Base-by-base conservation (phyloP, 2,888 invertebrate species). In the Pristionchus exspectatus region DNA sequence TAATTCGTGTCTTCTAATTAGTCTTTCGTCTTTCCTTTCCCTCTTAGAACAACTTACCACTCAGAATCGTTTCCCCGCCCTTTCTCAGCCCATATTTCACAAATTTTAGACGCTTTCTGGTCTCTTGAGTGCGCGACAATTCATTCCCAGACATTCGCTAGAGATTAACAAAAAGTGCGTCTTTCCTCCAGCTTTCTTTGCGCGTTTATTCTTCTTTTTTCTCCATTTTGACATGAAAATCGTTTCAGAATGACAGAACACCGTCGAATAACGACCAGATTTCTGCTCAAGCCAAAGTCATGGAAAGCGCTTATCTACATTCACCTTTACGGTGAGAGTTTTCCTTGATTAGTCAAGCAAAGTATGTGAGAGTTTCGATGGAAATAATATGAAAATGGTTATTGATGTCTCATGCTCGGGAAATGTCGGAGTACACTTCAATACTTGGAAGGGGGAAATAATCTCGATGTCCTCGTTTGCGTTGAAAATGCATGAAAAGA, bases 41-140 rank as follows among this genome's bases (percentile, higher is more conserved):
- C 27, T 33, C 54, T 81, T 44, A 81, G 81, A 81, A 50, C 81
- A 50, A 44, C 74, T 77, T 77, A 38, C 74, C 81, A 81, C 81
- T 81, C 81, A 81, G n/a, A 54, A 27, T 81, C 81, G 54, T 30
- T 54, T 14, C 27, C 12, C 21, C 77, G 9, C n/a, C 24, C 27
- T 81, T 81, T 81, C 81, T 50, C 50, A 27, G 27, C 81, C 18
- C 81, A 81, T 81, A n/a, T 81, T 81, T 81, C 81, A 81, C 74
- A 18, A 74, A 50, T 50, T 54, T 81, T 12, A 81, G 27, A 27
- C 50, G 50, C n/a, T 54, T 10, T 24, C 63, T 10, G 24, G 81
- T 81, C 50, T 81, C 81, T 33, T n/a, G 81, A 81, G 81, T 50
- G 44, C 38, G 81, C n/a, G 50, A 50, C 50, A 81, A 18, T 50